Conservation (phyloP, 2,113 vertebrate genomes). For the Desmodus rotundus region DNA sequence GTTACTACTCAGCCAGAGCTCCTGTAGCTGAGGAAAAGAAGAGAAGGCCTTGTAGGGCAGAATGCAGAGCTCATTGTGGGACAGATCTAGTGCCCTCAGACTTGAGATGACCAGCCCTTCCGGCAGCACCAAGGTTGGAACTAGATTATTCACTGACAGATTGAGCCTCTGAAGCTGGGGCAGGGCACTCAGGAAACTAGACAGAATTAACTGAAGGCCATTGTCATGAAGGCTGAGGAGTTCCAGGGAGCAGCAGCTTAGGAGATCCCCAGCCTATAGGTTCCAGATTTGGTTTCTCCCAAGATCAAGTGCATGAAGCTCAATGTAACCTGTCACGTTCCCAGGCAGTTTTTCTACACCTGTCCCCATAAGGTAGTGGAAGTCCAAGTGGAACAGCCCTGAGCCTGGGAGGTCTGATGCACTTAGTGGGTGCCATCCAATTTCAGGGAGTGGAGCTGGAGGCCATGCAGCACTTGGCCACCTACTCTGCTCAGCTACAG, state of each 20-base stretch:
- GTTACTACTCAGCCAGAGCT: conserved; percentile 31
- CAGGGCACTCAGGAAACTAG: neutral
- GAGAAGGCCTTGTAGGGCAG: neutral
- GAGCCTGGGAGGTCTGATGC: neutral
- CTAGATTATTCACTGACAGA: conserved; percentile 43
- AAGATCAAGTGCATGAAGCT: neutral
- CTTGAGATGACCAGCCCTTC: neutral
- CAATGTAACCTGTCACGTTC: neutral
- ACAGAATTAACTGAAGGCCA: neutral
- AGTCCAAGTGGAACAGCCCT: neutral
- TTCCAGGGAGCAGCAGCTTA: neutral
- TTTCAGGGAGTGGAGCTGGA: conserved; percentile 22
- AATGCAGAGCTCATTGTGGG: neutral
- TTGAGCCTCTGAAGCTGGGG: conserved; percentile 36
- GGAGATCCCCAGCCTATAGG: neutral
- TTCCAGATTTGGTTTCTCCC: conserved; percentile 25
- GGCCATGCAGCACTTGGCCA: neutral
- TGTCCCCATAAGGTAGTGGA: conserved; percentile 19
- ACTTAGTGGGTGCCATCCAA: neutral
- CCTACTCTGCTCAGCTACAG: neutral
- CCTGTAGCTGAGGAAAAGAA: conserved; percentile 12
- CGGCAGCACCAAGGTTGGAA: conserved; percentile 16
- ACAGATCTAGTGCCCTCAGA: conserved; percentile 9
- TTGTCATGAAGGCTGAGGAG: conserved; percentile 18
- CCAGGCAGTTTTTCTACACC: neutral